Conservation (phyloP, 2,888 invertebrate genomes). For the Helicoverpa assulta region DNA sequence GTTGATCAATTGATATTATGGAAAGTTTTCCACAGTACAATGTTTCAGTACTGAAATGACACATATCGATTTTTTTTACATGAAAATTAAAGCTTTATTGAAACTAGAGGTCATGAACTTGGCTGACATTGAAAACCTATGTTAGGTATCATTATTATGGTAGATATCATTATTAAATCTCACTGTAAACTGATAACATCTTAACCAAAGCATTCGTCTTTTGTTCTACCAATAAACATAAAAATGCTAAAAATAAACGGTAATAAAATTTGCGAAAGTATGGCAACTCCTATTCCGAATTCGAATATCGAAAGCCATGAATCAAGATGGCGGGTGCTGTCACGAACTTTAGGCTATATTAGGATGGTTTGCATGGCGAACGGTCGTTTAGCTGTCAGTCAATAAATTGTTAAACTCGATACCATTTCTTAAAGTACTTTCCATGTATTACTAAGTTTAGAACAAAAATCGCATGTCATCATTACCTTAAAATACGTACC, state of each 20-base stretch:
- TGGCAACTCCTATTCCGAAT: slow-evolving; percentile 44
- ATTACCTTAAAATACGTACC: neutral
- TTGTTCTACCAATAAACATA: slow-evolving; percentile 17
- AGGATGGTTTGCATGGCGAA: slow-evolving; percentile 51
- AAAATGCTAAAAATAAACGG: slow-evolving; percentile 48
- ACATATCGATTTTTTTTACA: neutral
- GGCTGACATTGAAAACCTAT: slow-evolving; percentile 11
- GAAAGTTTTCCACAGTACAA: slow-evolving; percentile 25
- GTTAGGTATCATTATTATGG: too few species aligned
- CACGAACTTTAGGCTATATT: slow-evolving; percentile 55
- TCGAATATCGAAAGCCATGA: slow-evolving; percentile 37
- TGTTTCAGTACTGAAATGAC: slow-evolving; percentile 23
- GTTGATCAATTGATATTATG: slow-evolving; percentile 13
- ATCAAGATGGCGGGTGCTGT: slow-evolving; percentile 42
- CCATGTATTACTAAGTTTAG: neutral
- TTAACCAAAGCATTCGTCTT: neutral
- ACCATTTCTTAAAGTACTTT: slow-evolving; percentile 10
- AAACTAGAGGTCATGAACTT: slow-evolving; percentile 43
- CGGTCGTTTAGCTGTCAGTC: slow-evolving; percentile 41
- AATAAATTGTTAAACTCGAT: slow-evolving; percentile 35
- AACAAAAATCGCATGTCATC: slow-evolving; percentile 6
- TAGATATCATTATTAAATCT: too few species aligned
- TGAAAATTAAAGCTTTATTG: neutral
- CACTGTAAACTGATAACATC: neutral
- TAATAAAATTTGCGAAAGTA: slow-evolving; percentile 44